Evolutionary conservation across 2,113 vertebrate species (phyloP), one percentile per base, ranked within the genome.

Genomic region (Crocuta crocuta): DNA sequence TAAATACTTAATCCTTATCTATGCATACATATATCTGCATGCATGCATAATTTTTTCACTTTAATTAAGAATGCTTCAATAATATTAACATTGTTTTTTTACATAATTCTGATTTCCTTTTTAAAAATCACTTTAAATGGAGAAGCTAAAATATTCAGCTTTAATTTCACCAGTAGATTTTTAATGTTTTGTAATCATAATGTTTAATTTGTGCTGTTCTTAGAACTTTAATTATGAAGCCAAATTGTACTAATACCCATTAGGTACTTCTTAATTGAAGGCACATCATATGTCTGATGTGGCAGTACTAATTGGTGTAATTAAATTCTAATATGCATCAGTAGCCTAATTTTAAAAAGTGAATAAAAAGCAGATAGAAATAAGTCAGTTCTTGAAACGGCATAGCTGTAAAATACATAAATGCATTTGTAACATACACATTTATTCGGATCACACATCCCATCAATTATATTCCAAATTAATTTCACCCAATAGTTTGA

Each of bases 321-420:
- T 99, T 99, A 99, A 99, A 98, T 98, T 98, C 98, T 98, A 99
- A 98, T 99, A 98, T 98, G 97, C 98, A 98, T 99, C 98, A 98
- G 98, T 98, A 98, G 96, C 97, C 97, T 98, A 98, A 98, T 98
- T 98, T 98, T 97, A 95, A 97, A 96, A 95, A 97, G 71, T 98
- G 96, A 98, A 97, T 96, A 98, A 97, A 97, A 96, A 66, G 97
- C 86, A 97, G 79, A 94, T 95, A 97, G 81, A 93, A 98, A 98
- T 95, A 97, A 98, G 94, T 95, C 85, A 91, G 86, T 97, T 95
- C 95, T 95, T 91, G 74, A 97, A 98, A 97, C 43, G 98, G 86
- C 53, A 93, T 45, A 82, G 53, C 84, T 93, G 48, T 95, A 70
- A 95, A 96, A 86, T 96, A 68, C 95, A 97, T 61, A 50, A 90